These are phyloP conservation scores for Diplolepis rosae DNA, from an alignment of 2,888 invertebrate genomes.

Conservation along the genomic window DNA sequence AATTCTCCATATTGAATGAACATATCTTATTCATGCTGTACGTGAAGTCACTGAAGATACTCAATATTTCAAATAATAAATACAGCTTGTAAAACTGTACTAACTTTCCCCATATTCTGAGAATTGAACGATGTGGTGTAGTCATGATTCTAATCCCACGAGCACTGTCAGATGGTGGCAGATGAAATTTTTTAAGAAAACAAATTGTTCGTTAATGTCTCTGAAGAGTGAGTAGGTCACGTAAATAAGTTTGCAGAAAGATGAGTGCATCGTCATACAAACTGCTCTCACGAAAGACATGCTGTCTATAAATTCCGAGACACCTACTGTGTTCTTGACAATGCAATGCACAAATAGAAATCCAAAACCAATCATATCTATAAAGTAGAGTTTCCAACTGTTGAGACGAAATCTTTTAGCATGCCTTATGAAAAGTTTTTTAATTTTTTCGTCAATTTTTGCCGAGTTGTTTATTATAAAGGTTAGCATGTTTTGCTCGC, in stretches of 20 bases:
- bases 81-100: slow-evolving; percentile 12
- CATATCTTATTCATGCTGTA: slow-evolving; percentile 2
- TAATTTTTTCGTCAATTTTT: slow-evolving; percentile 3
- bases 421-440: background rate
- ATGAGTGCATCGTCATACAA: slow-evolving; percentile 9
- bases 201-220: slow-evolving; percentile 2
- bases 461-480: background rate
- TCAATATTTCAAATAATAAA: slow-evolving; percentile 7
- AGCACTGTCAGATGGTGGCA: background rate
- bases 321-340: background rate
- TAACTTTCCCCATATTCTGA: slow-evolving; percentile 9
- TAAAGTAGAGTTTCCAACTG: background rate
- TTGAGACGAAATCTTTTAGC: background rate
- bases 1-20: background rate
- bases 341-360: background rate
- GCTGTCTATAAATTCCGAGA: background rate
- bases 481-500: background rate
- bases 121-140: slow-evolving; percentile 2
- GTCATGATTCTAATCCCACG: slow-evolving; percentile 9
- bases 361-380: background rate
- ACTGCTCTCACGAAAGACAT: background rate
- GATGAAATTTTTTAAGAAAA: background rate
- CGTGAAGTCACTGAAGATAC: background rate
- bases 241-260: slow-evolving; percentile 6
- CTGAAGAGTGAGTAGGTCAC: background rate